Evolutionary conservation across 1,140 invertebrate genomes (phyloP), one percentile per base, ranked within the genome.

Genomic region (Drosophila pseudoobscura): DNA sequence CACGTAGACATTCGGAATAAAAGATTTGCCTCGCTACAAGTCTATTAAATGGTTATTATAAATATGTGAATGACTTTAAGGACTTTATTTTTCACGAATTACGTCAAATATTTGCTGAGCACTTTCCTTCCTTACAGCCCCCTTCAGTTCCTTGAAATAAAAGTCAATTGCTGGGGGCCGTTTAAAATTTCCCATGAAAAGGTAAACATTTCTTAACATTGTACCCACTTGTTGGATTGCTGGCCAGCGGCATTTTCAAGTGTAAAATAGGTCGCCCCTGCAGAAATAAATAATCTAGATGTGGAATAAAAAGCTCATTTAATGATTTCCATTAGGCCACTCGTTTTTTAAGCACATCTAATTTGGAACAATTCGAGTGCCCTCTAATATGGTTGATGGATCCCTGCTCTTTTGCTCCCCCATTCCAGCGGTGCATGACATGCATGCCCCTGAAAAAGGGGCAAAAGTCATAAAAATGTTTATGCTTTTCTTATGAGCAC

Each of bases 391-490:
- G 17, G 15, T 17, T 4, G 15, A 47, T 46, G 26, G 44, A 44
- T 56, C 26, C 47, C 2, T 35, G 11, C 26, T 17, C 8, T 35
- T 8, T 35, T 6, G 17, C 11, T 0, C 31, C 50, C 61, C 71
- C 47, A 66, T 75, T 44, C 57, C 74, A 31, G 8, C 7, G 6
- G 29, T 31, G 7, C 43, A 65, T 56, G 43, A 22, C 35, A 17
- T 43, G 45, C 62, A 69, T 31, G 11, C 31, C 31, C 7, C 6
- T 15, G 26, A 11, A 35, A 75, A 75, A 58, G 71, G 71, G 72
- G 72, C 53, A 55, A 75, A 66, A 75, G 61, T 43, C 72, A 75
- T 75, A 75, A 75, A 75, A 75, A 75, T 75, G 71, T 75, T 17
- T 17, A 17, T 17, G 17, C 17, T 17, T 17, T 17, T 17, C 17